These are phyloP conservation scores for Drosophila tripunctata DNA, from an alignment of 2,888 invertebrate genomes.

Conservation along the genomic window DNA sequence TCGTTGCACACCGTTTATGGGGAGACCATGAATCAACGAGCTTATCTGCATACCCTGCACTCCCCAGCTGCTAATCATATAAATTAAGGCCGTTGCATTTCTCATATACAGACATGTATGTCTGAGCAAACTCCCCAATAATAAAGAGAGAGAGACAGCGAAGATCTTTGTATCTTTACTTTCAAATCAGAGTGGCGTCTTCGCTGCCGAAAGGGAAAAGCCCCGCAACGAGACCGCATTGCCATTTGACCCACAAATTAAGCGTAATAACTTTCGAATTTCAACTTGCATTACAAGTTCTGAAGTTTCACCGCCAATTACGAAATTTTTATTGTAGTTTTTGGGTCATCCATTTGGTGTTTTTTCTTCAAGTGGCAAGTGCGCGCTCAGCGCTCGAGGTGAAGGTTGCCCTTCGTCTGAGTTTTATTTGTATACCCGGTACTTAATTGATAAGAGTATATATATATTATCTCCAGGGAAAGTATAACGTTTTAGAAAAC, in stretches of 20 bases:
- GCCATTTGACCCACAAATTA: slow-evolving; percentile 77
- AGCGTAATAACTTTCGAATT: slow-evolving; percentile 78
- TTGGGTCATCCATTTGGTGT: slow-evolving; percentile 27
- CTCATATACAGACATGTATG: slow-evolving; percentile 32
- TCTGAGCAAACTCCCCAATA: background rate
- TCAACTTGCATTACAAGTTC: slow-evolving; percentile 45
- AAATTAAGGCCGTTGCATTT: slow-evolving; percentile 68
- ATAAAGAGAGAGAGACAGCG: background rate
- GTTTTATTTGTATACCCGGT: background rate
- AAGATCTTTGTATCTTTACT: slow-evolving; percentile 55
- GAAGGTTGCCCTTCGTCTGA: slow-evolving; percentile 54
- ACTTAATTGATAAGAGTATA: background rate
- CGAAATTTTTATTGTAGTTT: slow-evolving; percentile 42
- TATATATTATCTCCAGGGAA: no score
- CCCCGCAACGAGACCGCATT: slow-evolving; percentile 13
- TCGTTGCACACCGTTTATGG: slow-evolving; percentile 59
- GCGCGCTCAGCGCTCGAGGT: slow-evolving; percentile 39
- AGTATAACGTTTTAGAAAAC: no score
- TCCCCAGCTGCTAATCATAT: slow-evolving; percentile 70
- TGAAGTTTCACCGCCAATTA: slow-evolving; percentile 53
- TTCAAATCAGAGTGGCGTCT: slow-evolving; percentile 68
- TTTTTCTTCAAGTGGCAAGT: slow-evolving; percentile 30
- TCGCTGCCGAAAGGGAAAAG: slow-evolving; percentile 61
- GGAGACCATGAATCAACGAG: slow-evolving; percentile 51
- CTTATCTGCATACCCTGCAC: slow-evolving; percentile 61